Conservation (phyloP, 2,888 invertebrate genomes). For the Xanthia togata region DNA sequence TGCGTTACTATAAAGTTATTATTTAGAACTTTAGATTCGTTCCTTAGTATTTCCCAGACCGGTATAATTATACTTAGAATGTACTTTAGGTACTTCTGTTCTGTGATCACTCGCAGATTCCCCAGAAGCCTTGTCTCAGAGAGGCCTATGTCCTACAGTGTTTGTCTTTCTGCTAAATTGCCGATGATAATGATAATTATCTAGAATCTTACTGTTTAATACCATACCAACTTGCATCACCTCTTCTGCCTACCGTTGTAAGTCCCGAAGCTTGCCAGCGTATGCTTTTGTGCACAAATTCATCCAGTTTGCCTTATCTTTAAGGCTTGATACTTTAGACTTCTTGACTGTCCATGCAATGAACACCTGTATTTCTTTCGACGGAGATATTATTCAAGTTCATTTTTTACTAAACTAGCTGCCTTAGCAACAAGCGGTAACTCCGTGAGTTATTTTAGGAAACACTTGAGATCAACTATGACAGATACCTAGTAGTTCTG, state of each 20-base stretch:
- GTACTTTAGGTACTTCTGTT: background rate
- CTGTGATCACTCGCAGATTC: background rate
- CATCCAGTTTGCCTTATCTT: background rate
- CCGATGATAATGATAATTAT: background rate
- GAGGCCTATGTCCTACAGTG: background rate
- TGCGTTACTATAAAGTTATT: background rate
- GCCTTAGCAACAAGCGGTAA: conserved; percentile 26
- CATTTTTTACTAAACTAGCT: background rate
- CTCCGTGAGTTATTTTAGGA: conserved; percentile 36
- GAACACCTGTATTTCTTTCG: background rate
- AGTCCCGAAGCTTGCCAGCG: background rate
- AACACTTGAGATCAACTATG: conserved; percentile 47
- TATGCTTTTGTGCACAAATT: background rate
- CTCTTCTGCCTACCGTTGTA: background rate
- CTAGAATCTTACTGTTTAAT: background rate
- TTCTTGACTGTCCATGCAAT: background rate
- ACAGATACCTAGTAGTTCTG: conserved; percentile 45
- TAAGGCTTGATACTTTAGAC: too few species aligned
- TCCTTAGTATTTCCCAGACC: background rate
- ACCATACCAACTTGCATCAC: background rate
- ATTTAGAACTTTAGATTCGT: background rate
- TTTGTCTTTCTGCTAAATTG: background rate
- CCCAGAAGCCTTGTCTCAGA: background rate
- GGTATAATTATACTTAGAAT: background rate
- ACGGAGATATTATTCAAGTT: background rate